Conservation (phyloP, 2,888 invertebrate species). For the Drosophila siamana region DNA sequence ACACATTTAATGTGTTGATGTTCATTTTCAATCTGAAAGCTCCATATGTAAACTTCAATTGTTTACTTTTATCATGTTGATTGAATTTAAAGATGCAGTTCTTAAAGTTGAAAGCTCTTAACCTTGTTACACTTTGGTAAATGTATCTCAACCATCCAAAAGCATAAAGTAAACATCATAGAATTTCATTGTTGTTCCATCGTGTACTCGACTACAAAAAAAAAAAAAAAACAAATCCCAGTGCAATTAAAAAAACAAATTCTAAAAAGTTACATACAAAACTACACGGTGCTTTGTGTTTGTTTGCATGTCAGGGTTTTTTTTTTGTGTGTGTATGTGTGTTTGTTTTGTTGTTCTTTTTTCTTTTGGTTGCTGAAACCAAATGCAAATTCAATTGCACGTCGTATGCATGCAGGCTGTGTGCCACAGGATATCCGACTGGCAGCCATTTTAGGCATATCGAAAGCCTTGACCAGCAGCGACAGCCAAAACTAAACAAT, state of each 20-base stretch:
- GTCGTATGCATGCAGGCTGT: slow-evolving; percentile 53
- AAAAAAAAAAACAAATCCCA: slow-evolving; percentile 38
- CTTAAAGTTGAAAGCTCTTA: slow-evolving; percentile 13
- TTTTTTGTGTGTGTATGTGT: slow-evolving; percentile 12
- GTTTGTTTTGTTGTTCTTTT: slow-evolving; percentile 24
- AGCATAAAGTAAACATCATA: slow-evolving; percentile 51
- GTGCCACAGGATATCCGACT: slow-evolving; percentile 71
- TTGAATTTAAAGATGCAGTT: background rate
- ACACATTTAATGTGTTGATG: background rate
- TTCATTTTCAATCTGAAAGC: background rate
- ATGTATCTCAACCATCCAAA: slow-evolving; percentile 18
- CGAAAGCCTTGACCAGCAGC: slow-evolving; percentile 67
- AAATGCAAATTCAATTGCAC: slow-evolving; percentile 78
- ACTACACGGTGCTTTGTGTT: slow-evolving; percentile 60
- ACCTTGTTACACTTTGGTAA: slow-evolving; percentile 15
- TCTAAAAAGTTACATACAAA: slow-evolving; percentile 57
- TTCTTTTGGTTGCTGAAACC: slow-evolving; percentile 43
- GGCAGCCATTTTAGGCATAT: slow-evolving; percentile 74
- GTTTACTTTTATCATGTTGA: background rate
- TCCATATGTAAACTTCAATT: background rate
- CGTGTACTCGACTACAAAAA: slow-evolving; percentile 18
- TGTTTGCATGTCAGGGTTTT: slow-evolving; percentile 45
- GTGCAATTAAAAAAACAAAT: slow-evolving; percentile 71
- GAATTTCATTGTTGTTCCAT: slow-evolving; percentile 61
- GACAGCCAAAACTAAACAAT: slow-evolving; percentile 65